Evolutionary conservation across 2,113 vertebrate species (phyloP).

Genomic region (Pholis gunnellus): DNA sequence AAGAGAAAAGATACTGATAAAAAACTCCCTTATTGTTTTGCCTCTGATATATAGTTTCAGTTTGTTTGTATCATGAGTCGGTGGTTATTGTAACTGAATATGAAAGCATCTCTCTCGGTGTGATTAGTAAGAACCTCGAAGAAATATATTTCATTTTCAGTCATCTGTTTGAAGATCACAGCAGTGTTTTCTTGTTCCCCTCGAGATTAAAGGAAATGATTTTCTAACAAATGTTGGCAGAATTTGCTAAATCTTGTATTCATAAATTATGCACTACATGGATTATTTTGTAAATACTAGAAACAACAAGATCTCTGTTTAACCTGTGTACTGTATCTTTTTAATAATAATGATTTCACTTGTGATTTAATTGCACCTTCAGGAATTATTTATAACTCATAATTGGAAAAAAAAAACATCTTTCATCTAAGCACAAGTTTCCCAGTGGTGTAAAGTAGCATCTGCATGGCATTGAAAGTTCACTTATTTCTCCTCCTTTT

Average conservation of each 20-base stretch:
- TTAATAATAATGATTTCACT: conserved; percentile 48
- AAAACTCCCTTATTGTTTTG: conserved; percentile 58
- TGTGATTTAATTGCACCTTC: conserved; percentile 62
- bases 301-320: conserved; percentile 61
- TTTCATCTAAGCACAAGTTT: conserved; percentile 30
- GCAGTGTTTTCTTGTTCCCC: conserved; percentile 54
- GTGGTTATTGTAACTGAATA: conserved; percentile 61
- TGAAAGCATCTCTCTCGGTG: conserved; percentile 75
- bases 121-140: conserved; percentile 70
- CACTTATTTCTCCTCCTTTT: conserved; percentile 33
- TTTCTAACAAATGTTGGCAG: conserved; percentile 62
- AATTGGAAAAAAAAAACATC: conserved; percentile 44
- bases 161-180: conserved; percentile 69
- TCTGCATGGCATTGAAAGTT: conserved; percentile 44
- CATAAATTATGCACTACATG: conserved; percentile 61
- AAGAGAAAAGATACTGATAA: conserved; percentile 59
- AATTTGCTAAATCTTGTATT: conserved; percentile 53
- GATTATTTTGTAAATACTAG: conserved; percentile 58
- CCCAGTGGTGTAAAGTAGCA: conserved; percentile 38
- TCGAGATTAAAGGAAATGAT: conserved; percentile 66
- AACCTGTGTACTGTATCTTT: conserved; percentile 55
- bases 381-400: conserved; percentile 52
- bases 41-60: conserved; percentile 50
- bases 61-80: conserved; percentile 50
- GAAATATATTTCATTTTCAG: conserved; percentile 68